Conservation (phyloP, 2,888 invertebrate genomes). For the Minunthozetes semirufus region DNA sequence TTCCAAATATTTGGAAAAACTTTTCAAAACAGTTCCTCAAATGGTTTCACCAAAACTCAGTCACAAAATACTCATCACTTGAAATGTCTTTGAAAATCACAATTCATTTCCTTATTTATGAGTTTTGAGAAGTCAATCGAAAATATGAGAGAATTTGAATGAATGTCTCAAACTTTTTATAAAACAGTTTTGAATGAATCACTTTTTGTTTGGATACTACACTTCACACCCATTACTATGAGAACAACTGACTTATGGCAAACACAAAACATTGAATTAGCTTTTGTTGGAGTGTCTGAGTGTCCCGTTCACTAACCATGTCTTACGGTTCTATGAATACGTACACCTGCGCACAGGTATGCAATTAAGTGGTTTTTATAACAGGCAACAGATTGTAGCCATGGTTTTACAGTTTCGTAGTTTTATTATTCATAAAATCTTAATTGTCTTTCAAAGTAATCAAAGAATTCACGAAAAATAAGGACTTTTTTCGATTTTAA, state of each 20-base stretch:
- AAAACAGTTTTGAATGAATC: conserved; percentile 1
- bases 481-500: neutral
- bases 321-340: neutral
- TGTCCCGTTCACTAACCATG: neutral
- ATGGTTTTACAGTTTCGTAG: neutral
- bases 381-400: conserved; percentile 8
- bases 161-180: neutral
- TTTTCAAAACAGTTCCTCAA: neutral
- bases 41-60: neutral
- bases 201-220: neutral
- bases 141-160: neutral
- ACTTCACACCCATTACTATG: conserved; percentile 12
- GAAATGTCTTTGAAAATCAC: too few species aligned
- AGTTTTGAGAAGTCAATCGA: neutral
- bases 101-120: too few species aligned
- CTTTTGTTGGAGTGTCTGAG: neutral
- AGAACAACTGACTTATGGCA: neutral
- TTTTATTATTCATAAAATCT: neutral
- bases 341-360: conserved; percentile 15
- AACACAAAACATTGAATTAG: neutral
- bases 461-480: neutral
- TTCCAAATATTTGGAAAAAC: neutral
- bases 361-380: conserved; percentile 2
- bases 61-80: too few species aligned
- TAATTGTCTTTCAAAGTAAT: neutral